A percentile compares a stretch with the other conserved stretches of the same genome.
phyloP scores from a whole-genome alignment of 1,140 invertebrate genomes.

The Drosophila auraria region DNA sequence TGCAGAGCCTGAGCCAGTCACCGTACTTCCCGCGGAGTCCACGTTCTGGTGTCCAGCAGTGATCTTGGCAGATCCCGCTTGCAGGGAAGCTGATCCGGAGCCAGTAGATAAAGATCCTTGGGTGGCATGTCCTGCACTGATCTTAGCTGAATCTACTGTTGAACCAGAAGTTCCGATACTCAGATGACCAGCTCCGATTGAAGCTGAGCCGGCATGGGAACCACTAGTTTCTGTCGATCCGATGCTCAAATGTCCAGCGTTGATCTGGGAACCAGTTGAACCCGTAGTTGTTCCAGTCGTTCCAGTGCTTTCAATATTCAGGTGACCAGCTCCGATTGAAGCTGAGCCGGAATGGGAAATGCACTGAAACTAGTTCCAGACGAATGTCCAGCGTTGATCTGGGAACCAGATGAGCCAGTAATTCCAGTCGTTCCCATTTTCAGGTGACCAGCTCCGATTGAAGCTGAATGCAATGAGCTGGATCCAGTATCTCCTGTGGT shows the following conservation, averaged over 20 bases:
- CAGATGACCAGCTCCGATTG: neutral
- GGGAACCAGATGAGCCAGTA: neutral
- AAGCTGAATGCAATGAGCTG: neutral
- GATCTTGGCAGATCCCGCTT: constrained; percentile 11
- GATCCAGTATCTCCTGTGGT: neutral
- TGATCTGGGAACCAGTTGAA: neutral
- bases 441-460: constrained; percentile 4
- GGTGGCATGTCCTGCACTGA: neutral
- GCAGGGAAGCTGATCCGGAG: neutral
- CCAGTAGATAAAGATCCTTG: constrained; percentile 2
- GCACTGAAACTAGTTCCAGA: neutral
- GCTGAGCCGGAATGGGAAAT: neutral
- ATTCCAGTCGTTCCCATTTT: neutral
- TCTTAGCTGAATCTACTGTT: neutral
- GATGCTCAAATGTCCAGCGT: neutral
- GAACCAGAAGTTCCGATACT: constrained; percentile 1
- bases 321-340: constrained; percentile 1
- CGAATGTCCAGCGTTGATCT: neutral
- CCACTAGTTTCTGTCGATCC: neutral
- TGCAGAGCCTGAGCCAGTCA: neutral
- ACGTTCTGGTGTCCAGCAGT: neutral
- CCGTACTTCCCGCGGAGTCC: constrained; percentile 5
- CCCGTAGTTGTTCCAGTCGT: neutral
- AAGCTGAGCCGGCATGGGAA: neutral
- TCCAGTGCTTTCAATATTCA: neutral